Percentiles rank a stretch among this genome's conserved stretches.
Conservation (phyloP, 2,113 vertebrate genomes). For the Mesocricetus auratus region DNA sequence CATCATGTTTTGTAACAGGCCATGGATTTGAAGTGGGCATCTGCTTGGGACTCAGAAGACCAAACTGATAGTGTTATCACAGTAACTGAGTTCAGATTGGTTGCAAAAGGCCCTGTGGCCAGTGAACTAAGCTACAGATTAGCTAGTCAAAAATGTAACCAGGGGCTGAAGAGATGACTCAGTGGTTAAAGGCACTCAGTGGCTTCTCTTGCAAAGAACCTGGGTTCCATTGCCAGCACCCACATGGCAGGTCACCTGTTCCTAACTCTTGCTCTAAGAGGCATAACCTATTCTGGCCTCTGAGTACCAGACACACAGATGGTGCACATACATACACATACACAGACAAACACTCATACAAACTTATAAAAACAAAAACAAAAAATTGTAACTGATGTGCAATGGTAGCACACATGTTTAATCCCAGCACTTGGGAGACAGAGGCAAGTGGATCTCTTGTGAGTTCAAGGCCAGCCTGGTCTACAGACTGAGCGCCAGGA, state of each 20-base stretch:
- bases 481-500: neutral
- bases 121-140: neutral
- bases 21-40: neutral
- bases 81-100: neutral
- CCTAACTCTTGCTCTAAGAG: neutral
- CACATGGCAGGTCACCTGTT: neutral
- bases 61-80: neutral
- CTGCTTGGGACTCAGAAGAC: neutral
- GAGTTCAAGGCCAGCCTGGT: neutral
- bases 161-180: neutral
- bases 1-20: neutral
- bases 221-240: too few relatives aligned
- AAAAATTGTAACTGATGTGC: neutral
- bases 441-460: neutral
- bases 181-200: neutral
- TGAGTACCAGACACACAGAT: neutral
- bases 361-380: neutral
- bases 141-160: neutral
- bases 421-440: neutral
- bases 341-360: neutral
- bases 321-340: too few relatives aligned
- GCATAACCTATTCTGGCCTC: neutral
- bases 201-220: neutral
- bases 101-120: neutral
- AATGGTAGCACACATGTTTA: neutral